A percentile compares a stretch with the other conserved stretches of the same genome.
Evolutionary conservation across 2,797 vertebrate species (phyloP).

Genomic region (Aselliscus stoliczkanus): DNA sequence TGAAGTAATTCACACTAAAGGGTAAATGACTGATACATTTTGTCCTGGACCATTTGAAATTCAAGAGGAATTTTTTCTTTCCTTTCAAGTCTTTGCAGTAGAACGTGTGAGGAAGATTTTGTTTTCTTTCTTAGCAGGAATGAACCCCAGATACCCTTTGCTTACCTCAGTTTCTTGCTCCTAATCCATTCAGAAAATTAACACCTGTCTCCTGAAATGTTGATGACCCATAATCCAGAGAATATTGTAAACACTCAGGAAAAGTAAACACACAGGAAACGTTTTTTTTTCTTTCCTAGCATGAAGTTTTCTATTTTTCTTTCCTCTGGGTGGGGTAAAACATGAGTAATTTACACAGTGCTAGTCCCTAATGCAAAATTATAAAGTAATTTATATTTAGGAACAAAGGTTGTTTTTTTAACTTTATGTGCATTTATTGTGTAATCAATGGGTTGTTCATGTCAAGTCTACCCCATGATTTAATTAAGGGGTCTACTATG

Average conservation of each 20-base stretch:
- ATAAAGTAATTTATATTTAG: constrained; percentile 9
- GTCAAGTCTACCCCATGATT: not conserved
- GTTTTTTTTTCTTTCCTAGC: not conserved
- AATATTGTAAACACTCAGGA: not conserved
- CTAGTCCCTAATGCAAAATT: constrained; percentile 24
- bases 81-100: not conserved
- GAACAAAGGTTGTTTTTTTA: not conserved
- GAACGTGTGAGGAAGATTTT: not conserved
- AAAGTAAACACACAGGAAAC: not conserved
- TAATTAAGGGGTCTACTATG: not conserved
- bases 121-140: not conserved
- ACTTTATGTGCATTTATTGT: not conserved
- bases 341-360: not conserved
- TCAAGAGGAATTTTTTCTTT: not conserved
- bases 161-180: not conserved
- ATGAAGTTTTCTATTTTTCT: constrained; percentile 28
- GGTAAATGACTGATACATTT: not conserved
- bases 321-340: not conserved
- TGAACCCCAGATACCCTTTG: not conserved
- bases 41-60: not conserved
- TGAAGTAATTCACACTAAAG: not conserved
- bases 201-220: not conserved
- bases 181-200: not conserved
- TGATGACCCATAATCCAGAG: not conserved
- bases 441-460: constrained; percentile 1